Evolutionary conservation across 2,113 vertebrate genomes (phyloP), one percentile per base, ranked within the genome.

Genomic region (Otocyon megalotis): DNA sequence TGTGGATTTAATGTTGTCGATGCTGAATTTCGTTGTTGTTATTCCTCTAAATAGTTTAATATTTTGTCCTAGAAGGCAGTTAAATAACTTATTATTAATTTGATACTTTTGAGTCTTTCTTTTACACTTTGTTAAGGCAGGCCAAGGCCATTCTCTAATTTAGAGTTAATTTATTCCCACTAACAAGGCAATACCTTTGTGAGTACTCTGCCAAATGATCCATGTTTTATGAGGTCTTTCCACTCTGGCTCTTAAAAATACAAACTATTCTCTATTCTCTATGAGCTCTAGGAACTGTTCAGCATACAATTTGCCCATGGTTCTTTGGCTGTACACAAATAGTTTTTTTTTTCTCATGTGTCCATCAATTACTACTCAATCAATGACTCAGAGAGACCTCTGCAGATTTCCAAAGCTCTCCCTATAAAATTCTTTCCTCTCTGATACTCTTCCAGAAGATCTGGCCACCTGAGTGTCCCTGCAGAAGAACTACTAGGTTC

Each of bases 121-220:
- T 93, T 32, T 60, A 19, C 15, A 20, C 56, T 82, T 54, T 72
- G 48, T 97, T 60, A 48, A 72, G 72, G 79, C 60, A 92, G 48
- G 71, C 22, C 53, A 53, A 94, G 69, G n/a, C 1, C 43, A 83
- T 76, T 88, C 22, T 84, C 96, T 32, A 53, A n/a, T 79, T 9
- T 90, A 79, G 26, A 58, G 62, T 48, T 91, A 82, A 93, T 85
- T 90, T 81, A 67, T 65, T 76, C 53, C 79, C 43, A 32, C 71
- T 71, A 85, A 96, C 37, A 88, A 93, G 43, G 83, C 65, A 74
- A n/a, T 48, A 43, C 12, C 14, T 35, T 37, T 72, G 89, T 85
- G 90, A 85, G 56, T 8, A 43, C 8, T 83, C 67, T 88, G 86
- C 43, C 86, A 77, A 89, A 81, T n/a, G 65, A 54, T 20, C 58